Evolutionary conservation across 1,140 invertebrate species (phyloP), one percentile per base, ranked within the genome.

Genomic region (Nylanderia fulva): DNA sequence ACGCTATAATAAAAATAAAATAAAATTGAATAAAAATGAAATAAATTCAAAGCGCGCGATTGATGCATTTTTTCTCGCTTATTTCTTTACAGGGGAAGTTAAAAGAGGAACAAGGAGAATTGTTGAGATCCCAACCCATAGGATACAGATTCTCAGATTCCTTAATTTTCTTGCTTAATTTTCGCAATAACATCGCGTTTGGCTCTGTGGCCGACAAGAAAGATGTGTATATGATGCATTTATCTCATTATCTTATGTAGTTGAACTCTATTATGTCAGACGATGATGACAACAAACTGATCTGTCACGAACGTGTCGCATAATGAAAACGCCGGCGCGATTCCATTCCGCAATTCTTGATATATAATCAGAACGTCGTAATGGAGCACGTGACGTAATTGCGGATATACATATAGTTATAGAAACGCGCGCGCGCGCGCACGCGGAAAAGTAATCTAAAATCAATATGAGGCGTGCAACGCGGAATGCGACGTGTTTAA

Each of bases 401-500:
- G 56, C 58, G 33, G 69, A 75, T 75, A n/a, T n/a, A n/a, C n/a
- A n/a, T n/a, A 76, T 61, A 84, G 24, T 60, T 75, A 21, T 27
- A 71, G 39, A 4, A 29, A 13, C 52, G 18, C 36, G 29, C 5
- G 8, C 45, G 21, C 52, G 18, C 36, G 29, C 5, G 84, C 66
- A 76, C 66, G 58, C 39, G 45, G 64, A 36, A 85, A 85, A 71
- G 84, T 82, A 82, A 85, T 85, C 77, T 82, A 72, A 85, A 82
- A 85, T 85, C 84, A 82, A 85, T 82, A 85, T 82, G 64, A 85
- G 29, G 76, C 66, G 45, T 69, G 66, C 76, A 82, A 69, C 54
- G 48, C 52, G 29, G 29, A 66, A 69, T 36, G 64, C 63, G 48
- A 72, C 58, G 84, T 52, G 77, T 83, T 83, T 83, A 85, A 85